Conservation (phyloP, 2,888 invertebrate species). For the Eugnorisma glareosa region DNA sequence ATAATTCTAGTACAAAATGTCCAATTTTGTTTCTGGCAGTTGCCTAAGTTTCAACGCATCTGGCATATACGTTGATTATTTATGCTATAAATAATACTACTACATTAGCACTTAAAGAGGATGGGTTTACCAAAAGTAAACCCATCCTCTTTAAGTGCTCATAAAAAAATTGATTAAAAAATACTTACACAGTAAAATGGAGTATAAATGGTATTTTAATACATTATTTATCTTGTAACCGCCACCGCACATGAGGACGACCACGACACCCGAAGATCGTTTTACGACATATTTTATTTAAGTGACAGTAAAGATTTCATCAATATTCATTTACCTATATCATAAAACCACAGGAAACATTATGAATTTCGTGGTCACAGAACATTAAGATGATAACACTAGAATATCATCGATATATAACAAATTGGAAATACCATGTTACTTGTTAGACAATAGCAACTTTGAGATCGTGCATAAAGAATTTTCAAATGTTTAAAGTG, state of each 20-base stretch:
- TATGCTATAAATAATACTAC: not conserved
- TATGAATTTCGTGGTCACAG: slow-evolving; percentile 46
- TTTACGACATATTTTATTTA: slow-evolving; percentile 60
- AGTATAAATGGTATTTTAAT: slow-evolving; percentile 61
- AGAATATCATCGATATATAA: slow-evolving; percentile 3
- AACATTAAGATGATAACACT: not conserved
- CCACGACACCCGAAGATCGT: slow-evolving; percentile 33
- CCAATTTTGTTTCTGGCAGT: not conserved
- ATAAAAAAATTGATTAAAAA: slow-evolving; percentile 59
- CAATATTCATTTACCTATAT: slow-evolving; percentile 63
- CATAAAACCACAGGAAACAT: slow-evolving; percentile 64
- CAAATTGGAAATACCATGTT: slow-evolving; percentile 1
- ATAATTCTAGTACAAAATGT: not conserved
- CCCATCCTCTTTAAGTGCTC: slow-evolving; percentile 15
- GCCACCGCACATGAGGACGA: slow-evolving; percentile 36
- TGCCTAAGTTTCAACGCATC: not conserved
- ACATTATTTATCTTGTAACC: slow-evolving; percentile 57
- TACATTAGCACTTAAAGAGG: too few relatives aligned
- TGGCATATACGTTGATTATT: slow-evolving; percentile 7
- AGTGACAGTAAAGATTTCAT: slow-evolving; percentile 62
- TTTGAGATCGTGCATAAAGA: not conserved
- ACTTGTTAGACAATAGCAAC: slow-evolving; percentile 6
- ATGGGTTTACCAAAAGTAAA: slow-evolving; percentile 25
- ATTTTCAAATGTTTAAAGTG: not conserved
- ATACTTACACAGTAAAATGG: slow-evolving; percentile 50